Evolutionary conservation across 2,888 invertebrate genomes (phyloP).

Genomic region (Amblyteles armatorius): DNA sequence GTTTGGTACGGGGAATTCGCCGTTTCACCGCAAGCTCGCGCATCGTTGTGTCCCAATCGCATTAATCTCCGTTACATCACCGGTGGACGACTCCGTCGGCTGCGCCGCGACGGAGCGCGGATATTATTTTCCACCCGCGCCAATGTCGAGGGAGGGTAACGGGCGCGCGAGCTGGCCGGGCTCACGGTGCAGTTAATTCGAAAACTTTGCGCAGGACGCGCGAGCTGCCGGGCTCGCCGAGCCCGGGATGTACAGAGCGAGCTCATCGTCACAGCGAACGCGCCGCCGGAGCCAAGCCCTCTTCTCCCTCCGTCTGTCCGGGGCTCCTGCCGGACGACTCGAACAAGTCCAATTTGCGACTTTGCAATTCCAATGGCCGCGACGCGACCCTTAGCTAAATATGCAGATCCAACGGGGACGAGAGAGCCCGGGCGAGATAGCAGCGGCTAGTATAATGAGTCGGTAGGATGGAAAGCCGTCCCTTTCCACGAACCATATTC

Average conservation of each 20-base stretch:
- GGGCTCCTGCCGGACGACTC: constrained; percentile 67
- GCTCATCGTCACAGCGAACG: constrained; percentile 22
- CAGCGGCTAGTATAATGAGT: neutral
- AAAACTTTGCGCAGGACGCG: constrained; percentile 74
- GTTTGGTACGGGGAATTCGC: neutral
- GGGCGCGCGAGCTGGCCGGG: constrained; percentile 51
- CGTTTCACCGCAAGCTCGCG: constrained; percentile 2
- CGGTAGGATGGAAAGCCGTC: constrained; percentile 39
- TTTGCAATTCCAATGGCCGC: constrained; percentile 84
- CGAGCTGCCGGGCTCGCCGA: constrained; percentile 51
- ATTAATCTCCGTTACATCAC: constrained; percentile 63
- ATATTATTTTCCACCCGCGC: constrained; percentile 58
- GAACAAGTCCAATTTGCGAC: constrained; percentile 84
- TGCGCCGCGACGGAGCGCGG: constrained; percentile 43
- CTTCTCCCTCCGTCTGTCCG: constrained; percentile 34
- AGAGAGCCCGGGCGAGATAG: constrained; percentile 30
- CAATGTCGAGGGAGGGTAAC: constrained; percentile 35
- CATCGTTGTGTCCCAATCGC: constrained; percentile 58
- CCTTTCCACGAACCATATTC: constrained; percentile 67
- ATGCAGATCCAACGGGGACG: constrained; percentile 80
- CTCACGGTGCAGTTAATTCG: constrained; percentile 75
- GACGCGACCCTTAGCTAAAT: constrained; percentile 82
- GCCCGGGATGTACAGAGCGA: constrained; percentile 34
- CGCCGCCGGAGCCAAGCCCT: neutral
- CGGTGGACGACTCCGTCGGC: constrained; percentile 42